Percentiles rank a stretch among this genome's conserved stretches.
Evolutionary conservation across 2,888 invertebrate genomes (phyloP).

Genomic region (Eupithecia abbreviata): DNA sequence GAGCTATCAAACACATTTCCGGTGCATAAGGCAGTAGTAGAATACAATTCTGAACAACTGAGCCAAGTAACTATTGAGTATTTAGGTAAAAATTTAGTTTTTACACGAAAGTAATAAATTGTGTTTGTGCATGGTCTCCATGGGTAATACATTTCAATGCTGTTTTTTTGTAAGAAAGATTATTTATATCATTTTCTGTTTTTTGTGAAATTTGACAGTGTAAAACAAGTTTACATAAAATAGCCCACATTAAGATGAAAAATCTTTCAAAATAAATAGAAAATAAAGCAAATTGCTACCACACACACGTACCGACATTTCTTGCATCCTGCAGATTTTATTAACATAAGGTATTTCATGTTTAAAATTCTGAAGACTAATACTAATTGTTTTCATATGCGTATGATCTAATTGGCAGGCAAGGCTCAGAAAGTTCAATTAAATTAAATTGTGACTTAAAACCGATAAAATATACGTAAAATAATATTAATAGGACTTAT

Average conservation of each 20-base stretch:
- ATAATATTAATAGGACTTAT: conserved; percentile 37
- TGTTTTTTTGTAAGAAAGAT: neutral
- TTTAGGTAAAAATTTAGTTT: neutral
- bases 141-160: neutral
- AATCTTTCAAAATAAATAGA: neutral
- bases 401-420: neutral
- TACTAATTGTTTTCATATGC: neutral
- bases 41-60: neutral
- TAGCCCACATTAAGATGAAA: neutral
- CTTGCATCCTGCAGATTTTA: neutral
- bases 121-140: neutral
- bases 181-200: neutral
- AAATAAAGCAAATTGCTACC: neutral
- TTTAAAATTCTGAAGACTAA: neutral
- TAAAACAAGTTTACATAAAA: neutral
- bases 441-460: conserved; percentile 28
- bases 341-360: neutral
- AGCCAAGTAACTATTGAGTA: conserved; percentile 1
- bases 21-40: conserved; percentile 3
- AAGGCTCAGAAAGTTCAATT: conserved; percentile 8
- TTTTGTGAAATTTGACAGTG: neutral
- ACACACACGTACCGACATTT: neutral
- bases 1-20: conserved; percentile 16
- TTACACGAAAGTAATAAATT: neutral
- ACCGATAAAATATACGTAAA: conserved; percentile 27